Evolutionary conservation across 2,113 vertebrate genomes (phyloP).

Genomic region (Gasterosteus aculeatus): DNA sequence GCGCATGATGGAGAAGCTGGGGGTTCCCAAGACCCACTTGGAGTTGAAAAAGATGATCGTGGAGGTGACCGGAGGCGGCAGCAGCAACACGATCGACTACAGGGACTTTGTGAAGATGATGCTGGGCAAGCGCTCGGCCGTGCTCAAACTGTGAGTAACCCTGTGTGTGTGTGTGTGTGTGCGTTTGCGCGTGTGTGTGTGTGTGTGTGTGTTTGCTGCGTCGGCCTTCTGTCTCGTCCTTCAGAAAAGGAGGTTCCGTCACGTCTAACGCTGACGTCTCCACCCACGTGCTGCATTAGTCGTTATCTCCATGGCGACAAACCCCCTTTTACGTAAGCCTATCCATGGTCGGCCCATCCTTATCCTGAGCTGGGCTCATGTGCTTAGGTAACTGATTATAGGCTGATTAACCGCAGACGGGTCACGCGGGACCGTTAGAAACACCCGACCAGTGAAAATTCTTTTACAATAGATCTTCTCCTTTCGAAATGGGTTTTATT

Average conservation of each 20-base stretch:
- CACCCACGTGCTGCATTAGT: slow-evolving; percentile 19
- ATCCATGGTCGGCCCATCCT: slow-evolving; percentile 46
- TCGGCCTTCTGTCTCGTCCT: slow-evolving; percentile 46
- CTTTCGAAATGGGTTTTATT: neutral
- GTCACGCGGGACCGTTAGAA: neutral
- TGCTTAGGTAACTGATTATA: slow-evolving; percentile 55
- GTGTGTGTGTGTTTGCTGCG: slow-evolving; percentile 7
- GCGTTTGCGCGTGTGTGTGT: neutral
- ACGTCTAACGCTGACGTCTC: slow-evolving; percentile 55
- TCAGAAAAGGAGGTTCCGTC: slow-evolving; percentile 22
- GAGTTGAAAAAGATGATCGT: slow-evolving; percentile 98
- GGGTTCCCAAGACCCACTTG: slow-evolving; percentile 94
- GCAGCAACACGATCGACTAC: slow-evolving; percentile 94
- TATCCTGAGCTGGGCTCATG: slow-evolving; percentile 57
- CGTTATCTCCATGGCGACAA: slow-evolving; percentile 52
- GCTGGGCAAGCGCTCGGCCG: slow-evolving; percentile 94
- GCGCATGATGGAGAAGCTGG: slow-evolving; percentile 98
- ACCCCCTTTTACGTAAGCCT: slow-evolving; percentile 36
- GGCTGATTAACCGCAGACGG: slow-evolving; percentile 45
- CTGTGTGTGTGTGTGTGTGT: neutral
- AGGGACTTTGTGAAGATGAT: slow-evolving; percentile 97
- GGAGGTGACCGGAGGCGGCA: slow-evolving; percentile 90
- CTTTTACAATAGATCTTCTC: neutral
- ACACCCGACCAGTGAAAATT: neutral
- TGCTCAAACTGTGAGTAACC: slow-evolving; percentile 94